A percentile compares a stretch with the other conserved stretches of the same genome.
phyloP scores from a whole-genome alignment of 1,140 invertebrate species.

The Temnothorax curvispinosus region DNA sequence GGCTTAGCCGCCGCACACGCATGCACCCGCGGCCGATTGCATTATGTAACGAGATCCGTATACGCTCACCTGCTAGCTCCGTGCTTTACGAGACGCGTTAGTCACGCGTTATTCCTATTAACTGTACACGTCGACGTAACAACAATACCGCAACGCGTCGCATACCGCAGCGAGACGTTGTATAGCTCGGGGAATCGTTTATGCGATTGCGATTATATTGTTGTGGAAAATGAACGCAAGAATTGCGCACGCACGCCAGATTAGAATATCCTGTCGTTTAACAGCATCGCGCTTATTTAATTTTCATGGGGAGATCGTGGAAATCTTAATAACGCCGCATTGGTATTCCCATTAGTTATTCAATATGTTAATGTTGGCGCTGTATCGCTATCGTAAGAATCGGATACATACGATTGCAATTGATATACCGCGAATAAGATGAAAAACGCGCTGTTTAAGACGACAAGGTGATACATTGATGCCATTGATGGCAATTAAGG shows the following conservation, averaged over 20 bases:
- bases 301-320: constrained; percentile 44
- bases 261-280: constrained; percentile 34
- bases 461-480: not conserved
- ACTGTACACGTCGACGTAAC: constrained; percentile 58
- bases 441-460: not conserved
- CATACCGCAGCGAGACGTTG: constrained; percentile 20
- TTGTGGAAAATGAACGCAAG: constrained; percentile 22
- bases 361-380: constrained; percentile 41
- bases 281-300: constrained; percentile 29
- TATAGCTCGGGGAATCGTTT: constrained; percentile 45
- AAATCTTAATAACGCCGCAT: constrained; percentile 28
- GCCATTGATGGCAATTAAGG: constrained; percentile 30
- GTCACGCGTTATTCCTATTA: constrained; percentile 72
- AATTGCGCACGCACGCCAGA: not conserved
- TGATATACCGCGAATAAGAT: constrained; percentile 3
- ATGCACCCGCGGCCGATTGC: constrained; percentile 50
- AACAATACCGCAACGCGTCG: constrained; percentile 59
- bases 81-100: constrained; percentile 66
- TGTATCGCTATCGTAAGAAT: constrained; percentile 1
- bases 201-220: constrained; percentile 65
- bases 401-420: constrained; percentile 17
- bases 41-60: constrained; percentile 69
- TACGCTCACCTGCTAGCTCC: constrained; percentile 54
- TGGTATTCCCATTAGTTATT: constrained; percentile 16
- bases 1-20: not conserved